Evolutionary conservation across 2,888 invertebrate species (phyloP).

Genomic region (Eristalis arbustorum): DNA sequence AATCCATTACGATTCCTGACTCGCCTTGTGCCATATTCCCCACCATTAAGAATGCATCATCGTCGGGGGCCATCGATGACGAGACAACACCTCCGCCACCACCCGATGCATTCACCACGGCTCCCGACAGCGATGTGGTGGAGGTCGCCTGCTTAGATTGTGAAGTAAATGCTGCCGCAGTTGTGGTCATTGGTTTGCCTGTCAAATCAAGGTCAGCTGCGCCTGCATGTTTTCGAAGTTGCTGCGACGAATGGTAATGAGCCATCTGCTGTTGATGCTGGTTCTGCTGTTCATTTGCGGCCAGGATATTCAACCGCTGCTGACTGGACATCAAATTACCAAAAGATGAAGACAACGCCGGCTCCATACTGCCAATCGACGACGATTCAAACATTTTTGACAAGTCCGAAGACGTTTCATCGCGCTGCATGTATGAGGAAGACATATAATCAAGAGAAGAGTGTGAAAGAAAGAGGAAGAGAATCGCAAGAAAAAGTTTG

Average conservation of each 20-base stretch:
- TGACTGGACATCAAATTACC: constrained; percentile 58
- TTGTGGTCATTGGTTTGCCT: constrained; percentile 37
- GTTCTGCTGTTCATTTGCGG: constrained; percentile 38
- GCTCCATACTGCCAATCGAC: constrained; percentile 75
- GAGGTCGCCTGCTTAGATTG: constrained; percentile 12
- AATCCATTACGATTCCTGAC: constrained; percentile 51
- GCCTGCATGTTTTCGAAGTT: constrained; percentile 27
- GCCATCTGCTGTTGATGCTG: background rate
- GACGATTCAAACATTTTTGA: constrained; percentile 79
- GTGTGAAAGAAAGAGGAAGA: constrained; percentile 69
- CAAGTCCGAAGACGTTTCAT: constrained; percentile 79
- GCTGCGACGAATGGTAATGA: constrained; percentile 26
- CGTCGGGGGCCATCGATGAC: constrained; percentile 7
- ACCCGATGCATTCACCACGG: background rate
- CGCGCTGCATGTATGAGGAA: constrained; percentile 77
- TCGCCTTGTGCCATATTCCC: constrained; percentile 36
- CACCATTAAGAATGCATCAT: constrained; percentile 40
- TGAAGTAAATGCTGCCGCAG: constrained; percentile 48
- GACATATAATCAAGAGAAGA: constrained; percentile 57
- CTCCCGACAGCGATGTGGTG: constrained; percentile 22
- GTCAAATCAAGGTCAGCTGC: constrained; percentile 37
- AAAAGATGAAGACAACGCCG: constrained; percentile 60
- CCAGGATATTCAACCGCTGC: constrained; percentile 48
- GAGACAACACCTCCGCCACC: background rate
- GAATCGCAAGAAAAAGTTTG: constrained; percentile 56